Percentiles rank a stretch among this genome's conserved stretches.
These are phyloP conservation scores for Sisor rabdophorus DNA, from an alignment of 2,113 vertebrate genomes.

Conservation along the genomic window DNA sequence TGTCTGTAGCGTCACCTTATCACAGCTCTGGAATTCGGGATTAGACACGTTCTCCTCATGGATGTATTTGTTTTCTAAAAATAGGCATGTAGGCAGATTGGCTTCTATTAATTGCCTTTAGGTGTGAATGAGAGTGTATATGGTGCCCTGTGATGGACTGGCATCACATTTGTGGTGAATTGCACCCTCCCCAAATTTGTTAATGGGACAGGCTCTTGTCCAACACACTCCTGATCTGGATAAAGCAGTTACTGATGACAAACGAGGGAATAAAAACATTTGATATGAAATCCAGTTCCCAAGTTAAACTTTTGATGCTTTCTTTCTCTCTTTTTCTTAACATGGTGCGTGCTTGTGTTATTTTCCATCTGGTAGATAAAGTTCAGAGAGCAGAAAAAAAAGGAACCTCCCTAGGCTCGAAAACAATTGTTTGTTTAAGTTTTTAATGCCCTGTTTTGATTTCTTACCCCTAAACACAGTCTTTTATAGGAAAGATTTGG, in stretches of 20 bases:
- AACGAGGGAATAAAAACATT: background rate
- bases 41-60: background rate
- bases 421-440: slow-evolving; percentile 41
- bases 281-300: background rate
- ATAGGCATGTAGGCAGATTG: slow-evolving; percentile 2
- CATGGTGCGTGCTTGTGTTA: slow-evolving; percentile 35
- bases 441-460: slow-evolving; percentile 26
- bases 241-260: background rate
- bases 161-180: slow-evolving; percentile 1
- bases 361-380: slow-evolving; percentile 51
- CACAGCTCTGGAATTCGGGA: background rate
- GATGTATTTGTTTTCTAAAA: background rate
- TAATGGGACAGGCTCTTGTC: background rate
- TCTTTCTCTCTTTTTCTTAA: slow-evolving; percentile 21
- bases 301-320: background rate
- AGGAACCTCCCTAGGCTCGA: slow-evolving; percentile 40
- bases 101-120: background rate
- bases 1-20: background rate
- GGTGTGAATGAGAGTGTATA: slow-evolving; percentile 9
- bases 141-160: background rate
- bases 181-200: background rate
- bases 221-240: background rate
- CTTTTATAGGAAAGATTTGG: slow-evolving; percentile 34
- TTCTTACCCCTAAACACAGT: slow-evolving; percentile 14
- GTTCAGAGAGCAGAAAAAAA: slow-evolving; percentile 35